Percentiles rank a stretch among this genome's conserved stretches.
phyloP scores from a whole-genome alignment of 2,113 vertebrate species.

The Galbula dea region DNA sequence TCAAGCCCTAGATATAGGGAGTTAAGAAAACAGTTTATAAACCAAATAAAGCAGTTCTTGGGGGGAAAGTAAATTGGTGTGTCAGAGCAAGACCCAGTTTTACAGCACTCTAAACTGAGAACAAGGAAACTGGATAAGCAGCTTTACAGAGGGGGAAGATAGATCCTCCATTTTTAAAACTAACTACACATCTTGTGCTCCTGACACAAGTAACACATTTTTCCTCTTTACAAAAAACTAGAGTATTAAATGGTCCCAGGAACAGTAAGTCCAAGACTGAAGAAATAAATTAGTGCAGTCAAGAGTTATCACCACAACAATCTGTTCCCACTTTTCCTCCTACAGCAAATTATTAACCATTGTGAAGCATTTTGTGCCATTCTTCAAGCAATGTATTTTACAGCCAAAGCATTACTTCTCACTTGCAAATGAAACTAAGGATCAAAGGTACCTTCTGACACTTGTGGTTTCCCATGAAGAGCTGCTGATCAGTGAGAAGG shows the following conservation, averaged over 20 bases:
- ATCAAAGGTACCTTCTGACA: background rate
- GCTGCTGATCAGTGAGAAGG: background rate
- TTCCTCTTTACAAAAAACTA: background rate
- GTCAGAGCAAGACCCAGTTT: background rate
- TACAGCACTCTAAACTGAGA: background rate
- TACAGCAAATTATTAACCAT: background rate
- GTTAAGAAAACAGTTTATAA: slow-evolving; percentile 5
- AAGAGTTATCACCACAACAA: background rate
- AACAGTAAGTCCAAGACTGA: background rate
- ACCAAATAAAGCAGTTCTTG: background rate
- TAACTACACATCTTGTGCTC: background rate
- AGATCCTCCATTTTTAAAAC: background rate
- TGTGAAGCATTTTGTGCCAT: background rate
- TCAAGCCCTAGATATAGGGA: slow-evolving; percentile 26
- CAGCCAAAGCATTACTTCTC: background rate
- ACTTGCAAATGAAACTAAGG: background rate
- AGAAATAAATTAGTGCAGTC: background rate
- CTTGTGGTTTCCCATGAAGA: background rate
- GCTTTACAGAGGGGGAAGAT: background rate
- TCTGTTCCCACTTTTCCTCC: background rate
- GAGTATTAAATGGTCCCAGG: background rate
- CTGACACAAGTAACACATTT: background rate
- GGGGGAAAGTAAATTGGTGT: background rate
- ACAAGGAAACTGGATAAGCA: background rate
- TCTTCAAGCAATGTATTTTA: background rate